Conservation (phyloP, 1,140 invertebrate genomes). For the Danaus melanippus region DNA sequence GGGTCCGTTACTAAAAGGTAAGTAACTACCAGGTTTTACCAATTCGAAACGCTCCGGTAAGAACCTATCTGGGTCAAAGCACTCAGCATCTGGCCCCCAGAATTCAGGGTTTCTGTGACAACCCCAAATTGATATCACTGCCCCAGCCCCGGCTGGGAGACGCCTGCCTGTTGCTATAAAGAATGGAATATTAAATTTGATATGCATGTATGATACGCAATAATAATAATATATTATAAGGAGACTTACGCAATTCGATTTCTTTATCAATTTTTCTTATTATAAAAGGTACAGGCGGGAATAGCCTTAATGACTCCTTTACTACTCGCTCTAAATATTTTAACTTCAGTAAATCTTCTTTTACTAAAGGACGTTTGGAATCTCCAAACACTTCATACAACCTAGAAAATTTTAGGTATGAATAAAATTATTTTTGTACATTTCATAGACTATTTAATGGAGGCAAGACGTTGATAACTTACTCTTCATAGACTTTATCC, state of each 20-base stretch:
- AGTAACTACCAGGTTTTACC: constrained; percentile 68
- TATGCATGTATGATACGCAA: too few species aligned
- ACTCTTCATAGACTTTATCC: constrained; percentile 47
- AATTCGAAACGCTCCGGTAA: constrained; percentile 68
- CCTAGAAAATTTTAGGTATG: constrained; percentile 23
- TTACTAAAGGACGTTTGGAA: constrained; percentile 36
- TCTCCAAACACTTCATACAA: constrained; percentile 40
- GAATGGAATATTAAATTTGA: not conserved
- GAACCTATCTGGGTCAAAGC: constrained; percentile 81
- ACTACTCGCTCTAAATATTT: constrained; percentile 81
- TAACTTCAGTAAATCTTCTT: constrained; percentile 64
- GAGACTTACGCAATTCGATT: constrained; percentile 48
- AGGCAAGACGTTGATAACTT: constrained; percentile 20
- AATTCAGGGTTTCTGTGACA: constrained; percentile 68
- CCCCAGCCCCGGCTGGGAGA: constrained; percentile 43
- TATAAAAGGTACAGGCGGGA: constrained; percentile 74
- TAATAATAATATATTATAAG: too few species aligned
- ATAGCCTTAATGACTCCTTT: constrained; percentile 80
- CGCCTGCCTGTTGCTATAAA: constrained; percentile 37
- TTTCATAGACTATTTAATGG: not conserved
- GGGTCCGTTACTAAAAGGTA: constrained; percentile 76
- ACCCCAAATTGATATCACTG: constrained; percentile 43
- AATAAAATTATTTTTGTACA: not conserved
- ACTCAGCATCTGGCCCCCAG: constrained; percentile 76
- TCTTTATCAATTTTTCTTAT: constrained; percentile 50